Percentiles rank a stretch among this genome's conserved stretches.
Evolutionary conservation across 2,113 vertebrate species (phyloP).

Genomic region (Passer montanus): DNA sequence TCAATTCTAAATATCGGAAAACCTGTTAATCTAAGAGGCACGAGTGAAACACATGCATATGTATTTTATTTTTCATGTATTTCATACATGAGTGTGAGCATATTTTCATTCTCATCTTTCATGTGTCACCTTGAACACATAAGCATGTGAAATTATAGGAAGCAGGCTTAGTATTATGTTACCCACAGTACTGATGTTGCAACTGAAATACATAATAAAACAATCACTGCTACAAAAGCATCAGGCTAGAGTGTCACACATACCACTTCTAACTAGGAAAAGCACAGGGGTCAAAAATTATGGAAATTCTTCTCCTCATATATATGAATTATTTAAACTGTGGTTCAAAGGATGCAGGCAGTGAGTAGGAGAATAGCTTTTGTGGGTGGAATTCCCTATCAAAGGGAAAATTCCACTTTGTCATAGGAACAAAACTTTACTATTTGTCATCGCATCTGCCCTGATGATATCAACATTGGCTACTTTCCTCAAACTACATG

Average conservation of each 20-base stretch:
- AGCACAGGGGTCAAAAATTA: neutral
- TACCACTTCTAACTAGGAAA: neutral
- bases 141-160: neutral
- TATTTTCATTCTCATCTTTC: neutral
- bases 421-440: neutral
- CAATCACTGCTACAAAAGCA: neutral
- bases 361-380: neutral
- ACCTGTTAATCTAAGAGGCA: neutral
- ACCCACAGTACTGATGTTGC: neutral
- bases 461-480: constrained; percentile 45
- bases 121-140: neutral
- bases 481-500: constrained; percentile 52
- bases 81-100: neutral
- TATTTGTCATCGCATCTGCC: constrained; percentile 30
- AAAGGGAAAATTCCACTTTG: neutral
- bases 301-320: neutral
- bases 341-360: neutral
- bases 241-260: neutral
- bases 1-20: neutral
- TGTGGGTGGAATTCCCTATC: neutral
- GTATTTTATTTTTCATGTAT: neutral
- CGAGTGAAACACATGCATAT: neutral
- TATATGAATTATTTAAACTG: neutral
- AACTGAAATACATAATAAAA: neutral
- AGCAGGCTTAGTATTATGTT: neutral